Base-by-base conservation (phyloP, 2,797 vertebrate species). In the Hipposideros larvatus region DNA sequence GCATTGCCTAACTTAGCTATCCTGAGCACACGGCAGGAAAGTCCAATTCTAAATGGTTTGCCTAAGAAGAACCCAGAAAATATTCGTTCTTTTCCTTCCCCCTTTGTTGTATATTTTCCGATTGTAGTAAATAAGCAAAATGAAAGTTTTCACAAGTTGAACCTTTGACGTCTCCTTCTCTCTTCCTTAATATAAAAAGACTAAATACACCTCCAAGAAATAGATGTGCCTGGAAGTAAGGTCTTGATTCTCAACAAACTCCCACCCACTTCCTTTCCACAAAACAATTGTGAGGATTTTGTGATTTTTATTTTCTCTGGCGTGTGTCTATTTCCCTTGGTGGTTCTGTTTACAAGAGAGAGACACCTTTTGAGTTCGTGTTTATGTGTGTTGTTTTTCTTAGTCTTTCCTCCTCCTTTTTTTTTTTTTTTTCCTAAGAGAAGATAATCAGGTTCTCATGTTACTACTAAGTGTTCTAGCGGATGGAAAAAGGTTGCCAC, bases 391-490 rank as follows among this genome's bases (percentile, higher is more conserved):
- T 94, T 97, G 78, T 96, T 96, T 96, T 95, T 86, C 89, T 89
- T 84, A 61, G 16, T 95, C 55, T 83, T 92, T 80, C 21, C 24
- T 22, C 74, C n/a, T 48, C 51, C 43, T 22, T 43, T 9, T 75
- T 34, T 34, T 43, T 24, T 18, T 28, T 46, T 11, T 96, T 95
- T 24, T 1, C 94, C 96, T 96, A 96, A 79, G 86, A 85, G 91
- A 94, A 97, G 95, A 97, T 96, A 97, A 96, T 95, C 95, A 43
- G 41, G 90, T 96, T 98, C 96, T 98, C 98, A 71, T 75, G 97
- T 98, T 98, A 98, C 98, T 93, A 80, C 85, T 98, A 97, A 98
- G 97, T 94, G 97, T 95, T 97, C 98, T 94, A 94, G 37, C 75
- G 87, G 4, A 97, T 96, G 94, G 97, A 97, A 98, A 98, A 98